A percentile compares a stretch with the other conserved stretches of the same genome.
These are phyloP conservation scores for Calameuta idolon DNA, from an alignment of 2,888 invertebrate genomes.

Conservation along the genomic window DNA sequence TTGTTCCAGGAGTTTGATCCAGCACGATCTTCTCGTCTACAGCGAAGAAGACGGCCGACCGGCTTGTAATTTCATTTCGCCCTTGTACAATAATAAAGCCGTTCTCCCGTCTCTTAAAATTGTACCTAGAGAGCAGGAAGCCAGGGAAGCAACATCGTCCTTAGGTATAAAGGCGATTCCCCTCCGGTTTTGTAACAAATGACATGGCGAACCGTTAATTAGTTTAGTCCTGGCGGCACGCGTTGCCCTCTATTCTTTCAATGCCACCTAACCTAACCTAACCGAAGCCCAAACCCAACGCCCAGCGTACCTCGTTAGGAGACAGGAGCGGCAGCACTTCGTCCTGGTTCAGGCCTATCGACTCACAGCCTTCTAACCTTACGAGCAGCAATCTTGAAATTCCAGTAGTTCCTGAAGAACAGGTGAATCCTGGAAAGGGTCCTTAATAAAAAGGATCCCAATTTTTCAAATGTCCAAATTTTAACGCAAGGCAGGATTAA, in stretches of 20 bases:
- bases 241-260: conserved; percentile 9
- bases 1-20: conserved; percentile 8
- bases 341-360: no score
- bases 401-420: no score
- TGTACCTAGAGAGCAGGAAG: not conserved
- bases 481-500: no score
- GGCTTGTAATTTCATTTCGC: conserved; percentile 34
- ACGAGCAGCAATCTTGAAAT: no score
- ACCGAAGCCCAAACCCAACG: not conserved
- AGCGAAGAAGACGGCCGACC: conserved; percentile 20
- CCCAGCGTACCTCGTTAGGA: not conserved
- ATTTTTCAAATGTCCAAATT: no score
- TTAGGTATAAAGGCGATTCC: not conserved
- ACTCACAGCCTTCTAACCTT: no score
- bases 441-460: no score
- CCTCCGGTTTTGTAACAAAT: conserved; percentile 15
- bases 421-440: no score
- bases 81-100: conserved; percentile 1
- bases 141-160: not conserved
- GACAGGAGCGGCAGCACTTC: no score
- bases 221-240: conserved; percentile 20
- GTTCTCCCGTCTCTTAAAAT: not conserved
- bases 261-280: not conserved
- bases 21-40: not conserved
- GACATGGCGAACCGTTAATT: conserved; percentile 22